Evolutionary conservation across 2,888 invertebrate genomes (phyloP).

Genomic region (Phyto melanocephala): DNA sequence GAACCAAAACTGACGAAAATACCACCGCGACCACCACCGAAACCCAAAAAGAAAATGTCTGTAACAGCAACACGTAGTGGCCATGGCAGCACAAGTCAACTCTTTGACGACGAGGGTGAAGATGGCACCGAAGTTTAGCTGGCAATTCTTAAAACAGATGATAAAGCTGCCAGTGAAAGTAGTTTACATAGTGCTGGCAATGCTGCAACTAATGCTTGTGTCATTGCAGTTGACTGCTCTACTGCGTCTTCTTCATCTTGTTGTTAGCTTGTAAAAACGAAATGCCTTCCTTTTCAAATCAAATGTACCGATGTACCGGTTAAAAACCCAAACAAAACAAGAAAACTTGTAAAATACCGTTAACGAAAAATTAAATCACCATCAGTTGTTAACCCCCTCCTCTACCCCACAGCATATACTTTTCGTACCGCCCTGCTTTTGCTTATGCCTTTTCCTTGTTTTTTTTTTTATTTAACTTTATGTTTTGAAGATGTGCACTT

Average conservation of each 20-base stretch:
- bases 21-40: slow-evolving; percentile 90
- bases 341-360: slow-evolving; percentile 7
- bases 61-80: slow-evolving; percentile 80
- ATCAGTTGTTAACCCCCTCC: too few relatives aligned
- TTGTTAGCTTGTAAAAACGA: slow-evolving; percentile 50
- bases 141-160: background rate
- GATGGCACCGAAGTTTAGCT: slow-evolving; percentile 92
- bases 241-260: slow-evolving; percentile 59
- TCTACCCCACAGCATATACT: background rate
- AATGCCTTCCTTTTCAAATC: slow-evolving; percentile 56
- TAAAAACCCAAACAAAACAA: slow-evolving; percentile 1
- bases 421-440: background rate
- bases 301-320: slow-evolving; percentile 33
- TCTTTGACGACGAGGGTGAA: slow-evolving; percentile 93
- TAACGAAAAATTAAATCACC: background rate
- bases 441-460: background rate
- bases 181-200: slow-evolving; percentile 22
- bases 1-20: slow-evolving; percentile 81
- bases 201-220: slow-evolving; percentile 17
- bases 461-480: background rate
- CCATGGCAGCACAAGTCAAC: slow-evolving; percentile 83
- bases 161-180: slow-evolving; percentile 35
- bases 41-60: slow-evolving; percentile 90
- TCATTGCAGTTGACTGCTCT: slow-evolving; percentile 62
- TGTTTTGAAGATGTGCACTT: slow-evolving; percentile 9